These are phyloP conservation scores for Drosophila birchii DNA, from an alignment of 2,888 invertebrate species.

Conservation along the genomic window DNA sequence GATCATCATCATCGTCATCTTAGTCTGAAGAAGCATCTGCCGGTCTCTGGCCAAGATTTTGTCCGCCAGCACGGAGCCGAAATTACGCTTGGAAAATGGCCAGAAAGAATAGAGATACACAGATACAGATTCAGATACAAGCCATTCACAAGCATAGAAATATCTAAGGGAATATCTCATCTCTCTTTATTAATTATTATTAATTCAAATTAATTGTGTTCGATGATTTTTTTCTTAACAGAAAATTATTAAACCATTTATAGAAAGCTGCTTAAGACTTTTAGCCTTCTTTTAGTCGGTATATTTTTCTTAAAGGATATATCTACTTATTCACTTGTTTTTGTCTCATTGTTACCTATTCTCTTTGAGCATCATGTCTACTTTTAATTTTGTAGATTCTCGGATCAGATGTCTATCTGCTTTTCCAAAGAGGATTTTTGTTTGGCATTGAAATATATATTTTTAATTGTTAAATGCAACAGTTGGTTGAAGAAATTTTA, in stretches of 20 bases:
- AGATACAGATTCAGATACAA: neutral
- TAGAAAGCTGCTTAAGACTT: neutral
- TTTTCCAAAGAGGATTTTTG: neutral
- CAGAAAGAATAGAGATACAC: constrained; percentile 11
- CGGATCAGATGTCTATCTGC: neutral
- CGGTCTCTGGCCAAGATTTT: constrained; percentile 45
- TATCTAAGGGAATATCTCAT: neutral
- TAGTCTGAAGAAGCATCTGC: constrained; percentile 48
- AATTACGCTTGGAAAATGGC: constrained; percentile 45
- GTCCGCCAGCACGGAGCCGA: constrained; percentile 19
- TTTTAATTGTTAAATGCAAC: neutral
- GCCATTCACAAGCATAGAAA: constrained; percentile 1
- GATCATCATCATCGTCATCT: constrained; percentile 1
- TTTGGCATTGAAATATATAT: neutral
- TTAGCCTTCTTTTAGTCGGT: neutral
- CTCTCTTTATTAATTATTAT: neutral
- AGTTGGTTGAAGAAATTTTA: neutral
- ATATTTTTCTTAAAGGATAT: neutral
- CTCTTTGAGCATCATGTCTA: neutral
- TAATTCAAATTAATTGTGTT: neutral
- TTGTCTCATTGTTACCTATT: neutral
- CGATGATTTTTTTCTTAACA: no score
- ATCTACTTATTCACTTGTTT: neutral
- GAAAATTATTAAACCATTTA: neutral
- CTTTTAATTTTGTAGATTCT: neutral